Evolutionary conservation across 2,797 vertebrate species (phyloP).

Genomic region (Malurus splendens): DNA sequence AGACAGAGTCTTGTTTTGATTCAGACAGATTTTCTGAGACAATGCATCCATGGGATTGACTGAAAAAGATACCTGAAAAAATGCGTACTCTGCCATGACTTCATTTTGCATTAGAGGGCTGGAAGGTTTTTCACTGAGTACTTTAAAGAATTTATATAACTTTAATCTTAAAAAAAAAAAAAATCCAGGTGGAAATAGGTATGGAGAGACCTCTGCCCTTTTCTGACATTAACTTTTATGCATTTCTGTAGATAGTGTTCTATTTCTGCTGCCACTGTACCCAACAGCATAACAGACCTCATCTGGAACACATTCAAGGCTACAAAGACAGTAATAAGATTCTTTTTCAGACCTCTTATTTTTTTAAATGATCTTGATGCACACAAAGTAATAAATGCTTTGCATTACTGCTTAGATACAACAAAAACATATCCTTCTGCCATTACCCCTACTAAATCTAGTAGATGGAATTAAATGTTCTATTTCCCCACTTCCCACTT

Average conservation of each 20-base stretch:
- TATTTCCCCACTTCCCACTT: not conserved
- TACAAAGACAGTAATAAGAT: not conserved
- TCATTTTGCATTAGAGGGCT: not conserved
- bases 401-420: not conserved
- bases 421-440: not conserved
- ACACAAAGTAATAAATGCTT: not conserved
- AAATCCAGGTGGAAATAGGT: not conserved
- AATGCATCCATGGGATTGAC: not conserved
- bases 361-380: not conserved
- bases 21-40: not conserved
- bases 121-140: not conserved
- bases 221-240: conserved; percentile 2
- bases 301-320: not conserved
- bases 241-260: not conserved
- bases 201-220: not conserved
- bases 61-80: not conserved
- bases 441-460: not conserved
- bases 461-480: not conserved
- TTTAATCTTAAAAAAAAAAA: not conserved
- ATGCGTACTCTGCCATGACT: not conserved
- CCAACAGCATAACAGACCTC: not conserved
- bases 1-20: not conserved
- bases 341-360: not conserved
- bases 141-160: not conserved
- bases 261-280: not conserved